These are phyloP conservation scores for Rhinoderma darwinii DNA, from an alignment of 2,113 vertebrate genomes.

Conservation along the genomic window DNA sequence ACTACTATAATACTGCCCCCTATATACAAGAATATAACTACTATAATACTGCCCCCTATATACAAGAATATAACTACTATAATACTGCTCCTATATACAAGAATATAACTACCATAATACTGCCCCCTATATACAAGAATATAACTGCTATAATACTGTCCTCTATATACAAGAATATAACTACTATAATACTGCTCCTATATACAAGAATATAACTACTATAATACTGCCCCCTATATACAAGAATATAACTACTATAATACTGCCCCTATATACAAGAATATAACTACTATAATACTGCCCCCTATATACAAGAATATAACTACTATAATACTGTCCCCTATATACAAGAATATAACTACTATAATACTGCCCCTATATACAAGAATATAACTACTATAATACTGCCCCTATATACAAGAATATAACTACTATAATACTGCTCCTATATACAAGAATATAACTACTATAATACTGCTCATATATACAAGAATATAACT, in stretches of 20 bases:
- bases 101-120: conserved; percentile 6
- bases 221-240: neutral
- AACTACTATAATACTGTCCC: neutral
- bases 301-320: neutral
- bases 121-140: neutral
- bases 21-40: neutral
- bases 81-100: neutral
- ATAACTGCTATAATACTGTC: conserved; percentile 9
- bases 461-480: no score
- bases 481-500: neutral
- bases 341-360: no score
- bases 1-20: neutral
- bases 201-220: no score
- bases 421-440: no score
- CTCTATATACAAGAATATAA: neutral
- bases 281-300: conserved; percentile 13
- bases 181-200: neutral
- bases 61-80: conserved; percentile 16
- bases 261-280: neutral
- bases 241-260: conserved; percentile 9
- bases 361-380: neutral
- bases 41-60: neutral
- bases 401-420: neutral
- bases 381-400: conserved; percentile 7
- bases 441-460: no score